These are phyloP conservation scores for Ruditapes philippinarum DNA, from an alignment of 1,140 invertebrate species.

Conservation along the genomic window DNA sequence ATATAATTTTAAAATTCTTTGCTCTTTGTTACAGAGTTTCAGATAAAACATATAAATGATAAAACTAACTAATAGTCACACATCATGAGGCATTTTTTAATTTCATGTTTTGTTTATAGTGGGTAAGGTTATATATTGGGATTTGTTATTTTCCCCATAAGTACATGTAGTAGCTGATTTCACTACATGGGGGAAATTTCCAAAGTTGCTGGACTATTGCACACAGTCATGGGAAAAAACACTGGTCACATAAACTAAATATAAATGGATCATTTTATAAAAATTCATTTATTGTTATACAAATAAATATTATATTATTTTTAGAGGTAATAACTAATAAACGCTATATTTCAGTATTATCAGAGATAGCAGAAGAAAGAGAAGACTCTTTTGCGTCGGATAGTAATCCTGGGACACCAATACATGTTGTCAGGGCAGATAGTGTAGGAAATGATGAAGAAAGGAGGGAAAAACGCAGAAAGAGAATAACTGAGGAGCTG, in stretches of 20 bases:
- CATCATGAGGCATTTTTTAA: too few species aligned
- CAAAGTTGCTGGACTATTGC: too few species aligned
- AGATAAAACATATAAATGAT: too few species aligned
- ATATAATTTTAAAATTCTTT: too few species aligned
- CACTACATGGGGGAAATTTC: too few species aligned
- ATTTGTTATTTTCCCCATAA: too few species aligned
- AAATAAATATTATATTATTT: not conserved
- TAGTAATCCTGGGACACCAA: not conserved
- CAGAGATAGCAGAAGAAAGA: constrained; percentile 71
- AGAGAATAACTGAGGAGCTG: constrained; percentile 88
- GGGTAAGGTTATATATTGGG: too few species aligned
- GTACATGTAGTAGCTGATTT: too few species aligned
- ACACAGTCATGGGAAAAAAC: too few species aligned
- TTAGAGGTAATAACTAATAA: not conserved
- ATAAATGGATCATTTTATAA: not conserved
- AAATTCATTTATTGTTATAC: not conserved
- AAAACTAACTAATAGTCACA: too few species aligned
- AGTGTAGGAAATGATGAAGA: constrained; percentile 59
- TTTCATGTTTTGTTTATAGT: too few species aligned
- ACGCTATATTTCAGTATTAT: constrained; percentile 67
- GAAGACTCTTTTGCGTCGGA: constrained; percentile 18
- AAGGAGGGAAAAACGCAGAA: constrained; percentile 76
- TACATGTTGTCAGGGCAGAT: not conserved
- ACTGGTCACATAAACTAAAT: constrained; percentile 14
- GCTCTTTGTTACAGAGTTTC: too few species aligned